These are phyloP conservation scores for Dasypogon diadema DNA, from an alignment of 2,888 invertebrate species.

Conservation along the genomic window DNA sequence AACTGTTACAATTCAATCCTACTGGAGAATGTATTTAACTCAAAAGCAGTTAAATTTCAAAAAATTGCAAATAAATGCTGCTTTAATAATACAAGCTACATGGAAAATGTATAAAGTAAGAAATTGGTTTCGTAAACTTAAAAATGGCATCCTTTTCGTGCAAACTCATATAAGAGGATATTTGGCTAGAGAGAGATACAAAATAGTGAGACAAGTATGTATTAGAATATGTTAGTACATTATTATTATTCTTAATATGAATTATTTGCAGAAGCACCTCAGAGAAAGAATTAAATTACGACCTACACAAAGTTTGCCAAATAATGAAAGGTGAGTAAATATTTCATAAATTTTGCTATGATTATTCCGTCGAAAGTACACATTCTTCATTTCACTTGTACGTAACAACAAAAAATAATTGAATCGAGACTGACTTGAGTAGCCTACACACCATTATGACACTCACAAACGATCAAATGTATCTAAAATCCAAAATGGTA, in stretches of 20 bases:
- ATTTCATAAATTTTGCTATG: background rate
- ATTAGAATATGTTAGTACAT: constrained; percentile 48
- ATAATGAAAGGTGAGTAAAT: constrained; percentile 58
- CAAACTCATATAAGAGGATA: constrained; percentile 82
- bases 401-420: too few species aligned
- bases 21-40: constrained; percentile 76
- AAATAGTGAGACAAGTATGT: constrained; percentile 62
- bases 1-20: constrained; percentile 81
- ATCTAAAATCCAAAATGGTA: too few species aligned
- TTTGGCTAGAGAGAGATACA: constrained; percentile 72
- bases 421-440: too few species aligned
- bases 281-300: constrained; percentile 59
- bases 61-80: constrained; percentile 72
- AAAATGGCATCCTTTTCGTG: constrained; percentile 73
- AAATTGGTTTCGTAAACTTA: constrained; percentile 76
- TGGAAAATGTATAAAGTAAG: constrained; percentile 80
- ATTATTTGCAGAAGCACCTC: constrained; percentile 57
- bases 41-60: constrained; percentile 71
- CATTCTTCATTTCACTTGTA: too few species aligned
- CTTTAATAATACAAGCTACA: constrained; percentile 80
- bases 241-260: too few species aligned
- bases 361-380: too few species aligned
- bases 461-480: too few species aligned
- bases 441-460: too few species aligned
- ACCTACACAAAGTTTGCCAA: constrained; percentile 69